Evolutionary conservation across 2,797 vertebrate species (phyloP), one percentile per base, ranked within the genome.

Genomic region (Gymnoscopelus microlampas): DNA sequence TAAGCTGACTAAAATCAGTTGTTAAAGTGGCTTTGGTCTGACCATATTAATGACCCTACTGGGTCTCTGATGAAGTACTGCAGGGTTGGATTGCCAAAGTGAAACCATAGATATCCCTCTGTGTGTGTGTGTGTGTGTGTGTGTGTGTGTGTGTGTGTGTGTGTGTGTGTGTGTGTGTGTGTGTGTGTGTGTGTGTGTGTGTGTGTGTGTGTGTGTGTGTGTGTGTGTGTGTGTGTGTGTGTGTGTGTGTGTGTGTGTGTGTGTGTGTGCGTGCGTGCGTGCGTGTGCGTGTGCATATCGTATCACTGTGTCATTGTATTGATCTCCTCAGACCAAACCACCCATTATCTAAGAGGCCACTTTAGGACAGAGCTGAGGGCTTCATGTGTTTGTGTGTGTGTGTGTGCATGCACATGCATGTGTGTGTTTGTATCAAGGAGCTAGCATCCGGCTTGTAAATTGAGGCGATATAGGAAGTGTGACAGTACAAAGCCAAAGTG

Each of bases 251-350:
- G 53, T 55, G 13, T 14, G 49, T 51, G 13, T 51, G 50, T 51
- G 14, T 4, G 50, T 51, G 50, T n/a, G 49, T 14, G 12, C 4
- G 48, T 49, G 10, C 12, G 48, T 49, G 48, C 4, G 48, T 12
- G 10, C 4, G 48, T 50, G 48, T 13, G 48, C 1, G 48, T 1
- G 48, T 4, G 48, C n/a, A 53, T 61, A 44, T 73, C 24, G 15
- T 44, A 73, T 74, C 72, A 73, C 65, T 61, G 54, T 73, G 71
- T 79, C 66, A 71, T 66, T 54, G 69, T 55, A 85, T 75, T 60
- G 70, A 81, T 77, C 70, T 11, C 13, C 63, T 77, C 49, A 26
- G 66, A 70, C 14, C 74, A 70, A 77, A 73, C 67, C 4, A n/a
- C 35, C 39, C 55, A 69, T 26, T 49, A 13, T 70, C 49, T 63